phyloP scores from a whole-genome alignment of 2,113 vertebrate species.

The Sapayoa aenigma region DNA sequence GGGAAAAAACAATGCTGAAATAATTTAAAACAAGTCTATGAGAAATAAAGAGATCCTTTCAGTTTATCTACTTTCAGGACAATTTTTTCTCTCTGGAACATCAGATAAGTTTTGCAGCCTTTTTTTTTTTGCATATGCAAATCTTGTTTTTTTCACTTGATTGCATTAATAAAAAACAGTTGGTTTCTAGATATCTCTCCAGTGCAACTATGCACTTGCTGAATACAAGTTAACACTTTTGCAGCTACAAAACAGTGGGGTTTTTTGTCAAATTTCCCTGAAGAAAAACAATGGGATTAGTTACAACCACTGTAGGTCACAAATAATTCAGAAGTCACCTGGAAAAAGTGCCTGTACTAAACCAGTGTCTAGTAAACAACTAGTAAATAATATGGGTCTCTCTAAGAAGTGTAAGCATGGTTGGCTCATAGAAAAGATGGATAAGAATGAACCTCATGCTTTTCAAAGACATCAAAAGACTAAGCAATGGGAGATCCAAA shows the following conservation, averaged over 20 bases:
- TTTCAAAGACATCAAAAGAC: neutral
- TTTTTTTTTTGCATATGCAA: neutral
- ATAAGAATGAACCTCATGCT: neutral
- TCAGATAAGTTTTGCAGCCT: neutral
- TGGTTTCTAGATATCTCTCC: neutral
- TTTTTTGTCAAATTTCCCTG: neutral
- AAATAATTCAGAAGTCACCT: neutral
- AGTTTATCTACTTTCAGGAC: neutral
- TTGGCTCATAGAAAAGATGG: neutral
- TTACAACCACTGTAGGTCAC: neutral
- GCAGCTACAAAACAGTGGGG: neutral
- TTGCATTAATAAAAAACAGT: neutral
- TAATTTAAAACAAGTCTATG: neutral
- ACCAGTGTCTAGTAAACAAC: neutral
- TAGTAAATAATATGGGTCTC: neutral
- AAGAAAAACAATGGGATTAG: neutral
- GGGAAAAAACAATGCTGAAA: neutral
- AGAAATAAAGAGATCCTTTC: neutral
- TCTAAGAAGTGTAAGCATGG: neutral
- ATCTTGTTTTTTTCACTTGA: neutral
- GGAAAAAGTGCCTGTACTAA: neutral
- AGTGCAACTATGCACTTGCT: neutral
- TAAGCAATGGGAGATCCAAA: rapidly evolving
- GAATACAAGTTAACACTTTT: neutral
- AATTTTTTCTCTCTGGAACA: neutral